A percentile compares a stretch with the other conserved stretches of the same genome.
Evolutionary conservation across 1,140 invertebrate genomes (phyloP).

Genomic region (Lucilia sericata): DNA sequence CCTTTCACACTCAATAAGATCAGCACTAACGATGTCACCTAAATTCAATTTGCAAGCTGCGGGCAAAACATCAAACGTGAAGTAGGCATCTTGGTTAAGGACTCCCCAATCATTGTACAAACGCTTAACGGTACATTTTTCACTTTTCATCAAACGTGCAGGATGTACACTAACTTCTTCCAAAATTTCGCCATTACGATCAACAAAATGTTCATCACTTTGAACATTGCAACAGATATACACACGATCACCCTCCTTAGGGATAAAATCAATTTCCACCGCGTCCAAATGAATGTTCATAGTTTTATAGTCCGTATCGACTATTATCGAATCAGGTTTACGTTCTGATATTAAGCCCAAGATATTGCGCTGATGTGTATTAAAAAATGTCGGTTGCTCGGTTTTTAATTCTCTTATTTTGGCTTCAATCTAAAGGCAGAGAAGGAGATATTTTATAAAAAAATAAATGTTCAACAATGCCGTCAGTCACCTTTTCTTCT

Average conservation of each 20-base stretch:
- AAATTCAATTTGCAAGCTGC: constrained; percentile 48
- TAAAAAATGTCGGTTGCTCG: constrained; percentile 64
- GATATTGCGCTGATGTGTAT: constrained; percentile 69
- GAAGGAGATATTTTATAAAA: neutral
- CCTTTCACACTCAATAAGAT: constrained; percentile 60
- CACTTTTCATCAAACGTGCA: constrained; percentile 47
- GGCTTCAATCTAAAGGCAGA: constrained; percentile 45
- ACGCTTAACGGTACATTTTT: constrained; percentile 52
- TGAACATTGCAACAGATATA: constrained; percentile 57
- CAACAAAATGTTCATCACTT: constrained; percentile 54
- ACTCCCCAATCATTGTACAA: constrained; percentile 51
- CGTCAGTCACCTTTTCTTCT: constrained; percentile 35
- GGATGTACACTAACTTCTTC: constrained; percentile 55
- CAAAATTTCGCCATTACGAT: constrained; percentile 60
- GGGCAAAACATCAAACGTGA: constrained; percentile 53
- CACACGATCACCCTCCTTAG: constrained; percentile 59
- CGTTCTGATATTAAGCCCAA: constrained; percentile 71
- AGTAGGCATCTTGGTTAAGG: constrained; percentile 49
- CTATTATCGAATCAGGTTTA: constrained; percentile 66
- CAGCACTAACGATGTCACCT: constrained; percentile 56
- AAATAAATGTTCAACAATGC: no score
- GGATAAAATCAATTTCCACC: constrained; percentile 69
- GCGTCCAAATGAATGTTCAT: constrained; percentile 71
- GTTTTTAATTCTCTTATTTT: constrained; percentile 49
- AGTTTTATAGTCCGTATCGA: constrained; percentile 70